Conservation (phyloP, 2,888 invertebrate species). For the Gryllus longicercus region DNA sequence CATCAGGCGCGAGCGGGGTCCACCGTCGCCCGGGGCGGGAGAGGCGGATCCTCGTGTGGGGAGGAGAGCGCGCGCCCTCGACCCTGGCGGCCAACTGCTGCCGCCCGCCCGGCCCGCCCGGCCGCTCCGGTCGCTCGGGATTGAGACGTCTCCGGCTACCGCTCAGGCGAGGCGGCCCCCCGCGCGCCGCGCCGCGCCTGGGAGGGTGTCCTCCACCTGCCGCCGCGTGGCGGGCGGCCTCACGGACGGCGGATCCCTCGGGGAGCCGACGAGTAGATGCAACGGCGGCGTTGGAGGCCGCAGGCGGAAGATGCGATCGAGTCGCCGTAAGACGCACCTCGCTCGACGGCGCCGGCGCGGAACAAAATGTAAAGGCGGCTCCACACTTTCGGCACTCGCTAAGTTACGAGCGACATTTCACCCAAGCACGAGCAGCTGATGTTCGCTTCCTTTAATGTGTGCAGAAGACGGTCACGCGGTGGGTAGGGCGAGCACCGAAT, state of each 20-base stretch:
- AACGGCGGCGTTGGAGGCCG: neutral
- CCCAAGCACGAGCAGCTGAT: no score
- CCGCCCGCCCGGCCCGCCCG: neutral
- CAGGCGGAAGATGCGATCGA: no score
- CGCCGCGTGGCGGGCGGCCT: neutral
- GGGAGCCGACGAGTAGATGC: neutral
- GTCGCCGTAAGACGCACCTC: no score
- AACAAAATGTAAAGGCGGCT: no score
- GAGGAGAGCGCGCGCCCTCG: neutral
- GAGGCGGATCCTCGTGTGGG: neutral
- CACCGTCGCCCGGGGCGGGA: neutral
- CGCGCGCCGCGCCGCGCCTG: neutral
- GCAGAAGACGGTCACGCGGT: no score
- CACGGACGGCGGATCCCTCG: neutral
- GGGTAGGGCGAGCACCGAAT: no score
- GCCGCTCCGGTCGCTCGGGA: neutral
- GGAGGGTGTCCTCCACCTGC: neutral
- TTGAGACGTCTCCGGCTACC: slow-evolving; percentile 1
- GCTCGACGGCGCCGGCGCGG: no score
- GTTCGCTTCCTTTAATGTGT: no score
- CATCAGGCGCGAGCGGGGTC: slow-evolving; percentile 26
- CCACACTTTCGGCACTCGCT: no score
- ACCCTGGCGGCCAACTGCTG: neutral
- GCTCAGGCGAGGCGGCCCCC: neutral
- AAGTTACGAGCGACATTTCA: no score